Evolutionary conservation across 2,113 vertebrate species (phyloP).

Genomic region (Dicrurus megarhynchus): DNA sequence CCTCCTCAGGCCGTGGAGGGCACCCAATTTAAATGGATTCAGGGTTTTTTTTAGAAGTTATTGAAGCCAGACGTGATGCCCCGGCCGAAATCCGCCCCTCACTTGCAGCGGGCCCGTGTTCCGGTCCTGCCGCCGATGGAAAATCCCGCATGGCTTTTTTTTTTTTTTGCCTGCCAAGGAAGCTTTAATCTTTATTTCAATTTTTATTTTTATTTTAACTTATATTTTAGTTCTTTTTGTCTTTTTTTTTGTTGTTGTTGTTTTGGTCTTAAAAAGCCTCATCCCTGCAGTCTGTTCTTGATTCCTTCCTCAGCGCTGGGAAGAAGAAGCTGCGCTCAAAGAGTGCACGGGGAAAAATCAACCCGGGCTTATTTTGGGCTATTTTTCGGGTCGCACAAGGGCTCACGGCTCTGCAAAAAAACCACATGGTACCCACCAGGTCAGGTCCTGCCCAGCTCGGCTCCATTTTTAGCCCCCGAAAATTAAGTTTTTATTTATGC

Average conservation of each 20-base stretch:
- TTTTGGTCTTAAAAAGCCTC: not conserved
- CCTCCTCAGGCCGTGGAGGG: not conserved
- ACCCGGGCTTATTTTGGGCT: not conserved
- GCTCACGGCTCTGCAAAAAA: not conserved
- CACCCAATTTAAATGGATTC: not conserved
- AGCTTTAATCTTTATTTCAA: not conserved
- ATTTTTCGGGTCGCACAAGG: not conserved
- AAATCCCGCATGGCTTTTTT: not conserved
- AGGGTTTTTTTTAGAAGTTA: not conserved
- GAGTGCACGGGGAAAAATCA: not conserved
- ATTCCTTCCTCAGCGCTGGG: not conserved
- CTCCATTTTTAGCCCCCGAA: not conserved
- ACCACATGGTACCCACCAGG: rapidly evolving
- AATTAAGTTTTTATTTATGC: not conserved
- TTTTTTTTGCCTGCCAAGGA: not conserved
- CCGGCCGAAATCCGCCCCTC: not conserved
- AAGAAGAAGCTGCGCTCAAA: not conserved
- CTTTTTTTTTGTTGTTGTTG: not conserved
- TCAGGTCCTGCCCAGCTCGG: not conserved
- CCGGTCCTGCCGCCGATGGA: not conserved
- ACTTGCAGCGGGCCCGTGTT: not conserved
- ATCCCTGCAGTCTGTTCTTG: not conserved
- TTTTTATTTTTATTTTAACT: not conserved
- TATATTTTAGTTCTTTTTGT: not conserved
- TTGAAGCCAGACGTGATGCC: not conserved